phyloP scores from a whole-genome alignment of 1,140 invertebrate species.

The Oscheius sp. region DNA sequence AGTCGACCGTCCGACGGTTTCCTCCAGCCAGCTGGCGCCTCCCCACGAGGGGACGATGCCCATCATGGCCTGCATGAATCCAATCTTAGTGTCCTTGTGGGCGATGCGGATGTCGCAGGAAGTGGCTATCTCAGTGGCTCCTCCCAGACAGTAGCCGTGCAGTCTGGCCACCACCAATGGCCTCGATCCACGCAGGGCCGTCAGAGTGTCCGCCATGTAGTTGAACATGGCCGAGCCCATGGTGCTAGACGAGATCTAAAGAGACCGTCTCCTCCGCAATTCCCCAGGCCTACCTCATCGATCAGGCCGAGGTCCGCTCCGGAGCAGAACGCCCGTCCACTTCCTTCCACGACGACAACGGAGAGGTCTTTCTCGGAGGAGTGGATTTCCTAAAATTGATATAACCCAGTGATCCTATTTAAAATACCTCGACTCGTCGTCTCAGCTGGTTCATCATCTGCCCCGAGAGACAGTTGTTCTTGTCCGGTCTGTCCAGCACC shows the following conservation, averaged over 20 bases:
- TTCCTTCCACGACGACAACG: conserved; percentile 9
- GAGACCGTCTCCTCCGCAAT: background rate
- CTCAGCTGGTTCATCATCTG: conserved; percentile 25
- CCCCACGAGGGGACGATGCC: conserved; percentile 26
- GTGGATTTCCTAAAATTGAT: background rate
- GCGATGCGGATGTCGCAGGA: conserved; percentile 16
- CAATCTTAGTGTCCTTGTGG: conserved; percentile 13
- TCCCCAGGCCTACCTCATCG: background rate
- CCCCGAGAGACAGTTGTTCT: conserved; percentile 27
- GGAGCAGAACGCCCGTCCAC: conserved; percentile 15
- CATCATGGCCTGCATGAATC: conserved; percentile 23
- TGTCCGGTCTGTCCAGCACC: conserved; percentile 20
- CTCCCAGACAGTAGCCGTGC: conserved; percentile 20
- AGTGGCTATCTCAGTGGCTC: conserved; percentile 22
- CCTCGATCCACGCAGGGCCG: background rate
- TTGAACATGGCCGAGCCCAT: conserved; percentile 18
- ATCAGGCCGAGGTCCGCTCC: conserved; percentile 22
- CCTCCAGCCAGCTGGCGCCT: conserved; percentile 14
- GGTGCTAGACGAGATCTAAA: background rate
- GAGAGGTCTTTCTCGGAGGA: background rate
- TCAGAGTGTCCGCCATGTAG: conserved; percentile 16
- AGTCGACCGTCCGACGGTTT: conserved; percentile 11
- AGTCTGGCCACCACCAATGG: conserved; percentile 17
- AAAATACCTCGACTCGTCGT: background rate
- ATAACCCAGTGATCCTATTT: background rate